Evolutionary conservation across 35 echinoderm and acorn worm species (phyloP).

Genomic region (Heliocidaris erythrogramma): DNA sequence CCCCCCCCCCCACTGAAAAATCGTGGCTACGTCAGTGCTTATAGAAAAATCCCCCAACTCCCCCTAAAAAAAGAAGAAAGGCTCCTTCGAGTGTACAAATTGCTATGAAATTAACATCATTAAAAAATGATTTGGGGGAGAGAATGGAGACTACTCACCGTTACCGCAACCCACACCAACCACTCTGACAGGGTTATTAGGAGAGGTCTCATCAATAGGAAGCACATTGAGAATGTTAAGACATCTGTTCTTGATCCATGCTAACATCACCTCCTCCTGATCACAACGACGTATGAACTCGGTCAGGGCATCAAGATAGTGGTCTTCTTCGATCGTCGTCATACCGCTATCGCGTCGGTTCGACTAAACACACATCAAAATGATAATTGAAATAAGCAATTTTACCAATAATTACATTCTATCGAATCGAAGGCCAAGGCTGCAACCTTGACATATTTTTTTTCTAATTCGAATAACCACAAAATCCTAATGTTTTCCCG

Average conservation of each 20-base stretch:
- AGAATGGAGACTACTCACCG: constrained; percentile 44
- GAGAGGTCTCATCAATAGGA: constrained; percentile 6
- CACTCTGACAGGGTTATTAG: constrained; percentile 46
- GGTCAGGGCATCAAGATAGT: constrained; percentile 64
- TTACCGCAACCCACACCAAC: constrained; percentile 87
- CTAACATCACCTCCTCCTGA: constrained; percentile 78
- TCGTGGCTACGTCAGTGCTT: no score
- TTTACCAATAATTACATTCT: no score
- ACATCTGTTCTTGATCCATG: constrained; percentile 73
- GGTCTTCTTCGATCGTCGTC: constrained; percentile 73
- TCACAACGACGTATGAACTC: constrained; percentile 83
- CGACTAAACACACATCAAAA: background rate
- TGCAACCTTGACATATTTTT: background rate
- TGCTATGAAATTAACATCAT: no score
- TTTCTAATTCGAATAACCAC: no score
- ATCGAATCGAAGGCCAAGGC: no score
- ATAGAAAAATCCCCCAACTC: no score
- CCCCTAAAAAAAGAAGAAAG: no score
- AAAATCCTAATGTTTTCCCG: no score
- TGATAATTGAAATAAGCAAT: background rate
- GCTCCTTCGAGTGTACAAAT: no score
- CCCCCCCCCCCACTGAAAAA: no score
- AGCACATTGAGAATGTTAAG: constrained; percentile 56
- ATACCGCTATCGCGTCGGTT: constrained; percentile 47
- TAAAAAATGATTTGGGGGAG: no score